Percentiles rank a stretch among this genome's conserved stretches.
These are phyloP conservation scores for Lepidocyrtinus sp. DNA, from an alignment of 2,888 invertebrate genomes.

Conservation along the genomic window DNA sequence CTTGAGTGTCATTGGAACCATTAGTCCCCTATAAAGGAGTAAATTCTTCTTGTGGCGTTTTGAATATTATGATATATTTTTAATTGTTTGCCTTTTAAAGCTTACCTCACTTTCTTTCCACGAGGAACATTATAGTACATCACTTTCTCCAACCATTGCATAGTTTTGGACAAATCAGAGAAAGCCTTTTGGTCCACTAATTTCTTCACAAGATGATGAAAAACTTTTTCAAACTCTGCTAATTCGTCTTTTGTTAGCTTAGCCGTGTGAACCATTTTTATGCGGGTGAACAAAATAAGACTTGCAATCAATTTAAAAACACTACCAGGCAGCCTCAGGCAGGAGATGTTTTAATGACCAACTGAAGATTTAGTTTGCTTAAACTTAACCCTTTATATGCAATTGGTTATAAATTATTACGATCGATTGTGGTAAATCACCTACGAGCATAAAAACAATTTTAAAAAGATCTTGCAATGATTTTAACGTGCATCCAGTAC, in stretches of 20 bases:
- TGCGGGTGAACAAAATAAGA: too few species aligned
- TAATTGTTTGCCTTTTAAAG: too few species aligned
- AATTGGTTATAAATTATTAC: too few species aligned
- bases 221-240: neutral
- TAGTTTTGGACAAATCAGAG: neutral
- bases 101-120: conserved; percentile 51
- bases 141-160: conserved; percentile 25
- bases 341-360: too few species aligned
- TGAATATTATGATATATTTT: too few species aligned
- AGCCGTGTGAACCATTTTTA: neutral
- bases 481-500: too few species aligned
- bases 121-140: conserved; percentile 52
- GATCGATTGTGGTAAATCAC: too few species aligned
- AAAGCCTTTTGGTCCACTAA: neutral
- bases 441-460: too few species aligned
- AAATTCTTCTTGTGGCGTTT: too few species aligned
- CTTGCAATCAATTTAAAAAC: neutral
- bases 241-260: neutral
- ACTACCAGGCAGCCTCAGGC: neutral
- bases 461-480: too few species aligned
- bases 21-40: conserved; percentile 63
- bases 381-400: too few species aligned
- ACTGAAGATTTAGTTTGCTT: too few species aligned
- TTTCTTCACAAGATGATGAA: neutral
- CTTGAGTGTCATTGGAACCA: conserved; percentile 66